Base-by-base conservation (phyloP, 1,140 invertebrate genomes). In the Lysiphlebus fabarum region DNA sequence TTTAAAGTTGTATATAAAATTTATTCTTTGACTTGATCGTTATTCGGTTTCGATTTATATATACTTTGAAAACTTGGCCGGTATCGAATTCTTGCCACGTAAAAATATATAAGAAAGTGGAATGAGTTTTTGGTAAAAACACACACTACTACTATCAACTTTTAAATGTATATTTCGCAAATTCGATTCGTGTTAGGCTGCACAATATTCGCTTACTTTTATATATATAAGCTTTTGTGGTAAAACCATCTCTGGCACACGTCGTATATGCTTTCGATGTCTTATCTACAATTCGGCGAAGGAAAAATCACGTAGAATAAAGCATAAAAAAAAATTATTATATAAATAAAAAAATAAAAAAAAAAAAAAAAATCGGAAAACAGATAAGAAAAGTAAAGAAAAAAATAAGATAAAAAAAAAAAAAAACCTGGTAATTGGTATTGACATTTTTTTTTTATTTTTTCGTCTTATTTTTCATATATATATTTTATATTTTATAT, bases 231-330 rank as follows among this genome's bases (percentile, higher is more conserved):
- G 9, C 11, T 36, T 51, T 51, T 51, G 49, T 51, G 36, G 36
- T 11, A 34, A 12, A 38, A 14, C 43, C 33, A 26, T 26, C 17
- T 26, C 33, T 12, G 49, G 49, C 49, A 51, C 49, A 51, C 49
- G 49, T 51, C 49, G 11, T 36, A 37, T 10, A n/a, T 26, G 17
- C 17, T 26, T 26, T 1, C 17, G 17, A 26, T 26, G 17, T 26
- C 17, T 26, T 26, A 26, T 26, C 17, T 26, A 26, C 17, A 1
- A 26, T 26, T 26, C 17, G 17, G 26, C 47, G n/a, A n/a, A 38
- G 54, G 65, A 60, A 37, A 67, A 72, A 71, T 71, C 68, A 68
- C 63, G 64, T 69, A 67, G 65, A 57, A 56, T 40, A 42, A 53
- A 10, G 26, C 12, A 12, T 8, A 62, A 50, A 53, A 50, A 56